Base-by-base conservation (phyloP, 2,888 invertebrate species). In the Polietes domitor region DNA sequence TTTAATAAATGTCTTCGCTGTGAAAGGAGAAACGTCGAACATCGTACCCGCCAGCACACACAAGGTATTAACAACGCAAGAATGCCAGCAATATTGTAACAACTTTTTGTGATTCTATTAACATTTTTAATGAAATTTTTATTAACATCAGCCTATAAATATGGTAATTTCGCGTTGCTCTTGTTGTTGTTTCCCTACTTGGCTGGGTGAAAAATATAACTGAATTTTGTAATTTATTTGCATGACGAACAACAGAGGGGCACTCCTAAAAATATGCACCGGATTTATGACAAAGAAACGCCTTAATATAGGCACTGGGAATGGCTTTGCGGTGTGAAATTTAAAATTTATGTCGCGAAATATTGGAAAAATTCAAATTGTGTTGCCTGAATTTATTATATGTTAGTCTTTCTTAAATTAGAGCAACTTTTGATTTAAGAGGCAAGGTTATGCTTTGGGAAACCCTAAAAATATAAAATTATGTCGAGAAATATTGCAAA, bases 51-150 rank as follows among this genome's bases (percentile, higher is more conserved):
- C 55, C 61, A 61, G 15, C 47, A 47, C 9, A 37, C 17, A 28
- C 19, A 65, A 65, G 65, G 65, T 65, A 65, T 65, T 37, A 47
- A 47, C n/a, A 47, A 47, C 15, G n/a, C 15, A 47, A 15, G n/a
- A 32, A 19, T 12, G 4, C 12, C 15, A n/a, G 15, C 28, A 47
- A n/a, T 28, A 32, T 28, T 61, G 61, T 61, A 26, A 26, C 24
- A 58, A 58, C 58, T 47, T 47, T 47, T 47, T n/a, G 47, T 6
- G 12, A 68, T 68, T 68, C 68, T 68, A 68, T 68, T 68, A 68
- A 68, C 41, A 68, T 68, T 68, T 68, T 43, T 43, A 68, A 68
- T 41, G 43, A 68, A 68, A 21, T 58, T 37, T 73, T 43, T 43
- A 43, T 73, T 41, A 58, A 41, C 24, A 61, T 50, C 12, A 41